Evolutionary conservation across 2,888 invertebrate species (phyloP), one percentile per base, ranked within the genome.

Genomic region (Cylindroiulus punctatus): DNA sequence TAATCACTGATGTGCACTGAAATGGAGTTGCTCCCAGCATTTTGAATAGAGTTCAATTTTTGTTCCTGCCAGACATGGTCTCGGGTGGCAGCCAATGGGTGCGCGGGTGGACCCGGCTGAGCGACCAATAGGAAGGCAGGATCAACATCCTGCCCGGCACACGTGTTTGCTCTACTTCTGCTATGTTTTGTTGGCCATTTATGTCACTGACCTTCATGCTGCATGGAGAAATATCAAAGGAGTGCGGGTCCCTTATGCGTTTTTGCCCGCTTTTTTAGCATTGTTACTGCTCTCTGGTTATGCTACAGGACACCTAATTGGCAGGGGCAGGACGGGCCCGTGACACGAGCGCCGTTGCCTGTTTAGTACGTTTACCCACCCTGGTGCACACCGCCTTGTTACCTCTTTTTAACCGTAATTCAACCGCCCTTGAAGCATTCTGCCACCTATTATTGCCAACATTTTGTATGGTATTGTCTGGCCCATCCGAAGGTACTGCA

Each of bases 191-290:
- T 84, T 47, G 84, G 47, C 84, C 84, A 84, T 84, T 47, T 52
- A 52, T 84, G 84, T 84, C 84, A 84, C 84, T 84, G 84, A 84
- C 84, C 84, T 84, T 84, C 84, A 84, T 84, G 84, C 32, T 84
- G 47, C 52, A 84, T 84, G 84, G 52, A 84, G 84, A 84, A 47
- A 52, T 84, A 47, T 40, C 40, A 83, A 44, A 83, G 44, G 44
- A 83, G 26, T 42, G 44, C 30, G 22, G 83, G 83, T 83, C 83
- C 83, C 44, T 83, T 83, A 42, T 36, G 83, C 83, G 26, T 36
- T 42, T 83, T 36, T 83, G 10, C 12, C n/a, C 22, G n/a, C 36
- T 42, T 42, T 44, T 76, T 65, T 65, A 65, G 26, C 26, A 83
- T 44, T 44, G 44, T 22, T 40, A 12, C 26, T 65, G 65, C 12